Percentiles rank a stretch among this genome's conserved stretches.
These are phyloP conservation scores for Tiaroga cobitis DNA, from an alignment of 2,797 vertebrate genomes.

Conservation along the genomic window DNA sequence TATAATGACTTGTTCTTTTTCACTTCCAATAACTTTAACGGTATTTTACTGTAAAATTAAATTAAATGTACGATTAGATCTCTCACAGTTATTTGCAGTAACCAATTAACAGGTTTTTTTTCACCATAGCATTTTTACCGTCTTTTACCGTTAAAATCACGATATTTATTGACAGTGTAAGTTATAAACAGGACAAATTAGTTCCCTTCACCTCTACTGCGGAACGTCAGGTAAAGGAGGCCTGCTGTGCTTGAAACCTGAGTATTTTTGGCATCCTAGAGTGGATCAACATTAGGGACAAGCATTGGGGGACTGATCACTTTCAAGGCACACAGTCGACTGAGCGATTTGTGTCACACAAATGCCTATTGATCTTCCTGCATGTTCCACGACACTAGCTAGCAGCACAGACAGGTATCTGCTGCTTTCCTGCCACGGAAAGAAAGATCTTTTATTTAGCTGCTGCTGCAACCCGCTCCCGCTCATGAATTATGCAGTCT, in stretches of 20 bases:
- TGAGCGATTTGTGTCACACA: constrained; percentile 56
- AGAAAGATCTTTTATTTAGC: constrained; percentile 83
- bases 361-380: constrained; percentile 59
- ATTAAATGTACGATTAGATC: no score
- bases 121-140: no score
- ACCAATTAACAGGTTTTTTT: no score
- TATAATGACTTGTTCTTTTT: no score
- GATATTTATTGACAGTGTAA: neutral
- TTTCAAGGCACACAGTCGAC: constrained; percentile 40
- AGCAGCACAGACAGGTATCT: constrained; percentile 52
- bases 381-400: constrained; percentile 47
- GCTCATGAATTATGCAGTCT: constrained; percentile 89
- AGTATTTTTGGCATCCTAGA: constrained; percentile 17
- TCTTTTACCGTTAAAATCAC: no score
- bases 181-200: neutral
- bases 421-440: constrained; percentile 53
- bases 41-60: no score
- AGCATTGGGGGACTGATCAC: constrained; percentile 57
- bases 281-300: constrained; percentile 22
- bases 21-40: no score
- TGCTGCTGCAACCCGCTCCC: constrained; percentile 79
- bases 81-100: no score
- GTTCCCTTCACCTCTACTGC: neutral
- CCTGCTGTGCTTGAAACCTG: neutral
- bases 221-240: neutral